Evolutionary conservation across 2,797 vertebrate species (phyloP).

Genomic region (Crossoptilon crossoptilon): DNA sequence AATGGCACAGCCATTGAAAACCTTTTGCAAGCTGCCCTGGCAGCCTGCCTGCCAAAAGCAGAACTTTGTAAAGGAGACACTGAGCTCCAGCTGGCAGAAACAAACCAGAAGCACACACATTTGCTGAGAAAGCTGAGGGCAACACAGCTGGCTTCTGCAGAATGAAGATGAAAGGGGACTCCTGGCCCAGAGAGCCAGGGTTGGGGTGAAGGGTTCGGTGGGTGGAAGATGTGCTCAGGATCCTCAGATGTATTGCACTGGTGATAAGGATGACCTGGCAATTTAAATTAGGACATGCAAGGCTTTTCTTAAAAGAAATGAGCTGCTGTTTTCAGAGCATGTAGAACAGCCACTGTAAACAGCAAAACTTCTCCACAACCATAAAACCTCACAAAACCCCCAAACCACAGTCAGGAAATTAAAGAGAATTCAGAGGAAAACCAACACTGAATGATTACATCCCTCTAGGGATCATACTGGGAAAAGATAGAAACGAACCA

Average conservation of each 20-base stretch:
- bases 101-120: background rate
- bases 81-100: conserved; percentile 56
- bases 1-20: conserved; percentile 29
- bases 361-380: conserved; percentile 18
- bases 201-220: fast-evolving
- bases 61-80: conserved; percentile 21
- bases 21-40: background rate
- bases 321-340: conserved; percentile 23
- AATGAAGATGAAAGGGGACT: background rate
- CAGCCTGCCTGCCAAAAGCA: conserved; percentile 16
- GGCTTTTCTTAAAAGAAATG: conserved; percentile 52
- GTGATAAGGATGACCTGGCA: background rate
- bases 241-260: background rate
- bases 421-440: conserved; percentile 56
- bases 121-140: background rate
- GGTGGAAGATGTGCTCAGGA: background rate
- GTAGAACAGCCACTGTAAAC: conserved; percentile 34
- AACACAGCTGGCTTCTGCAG: background rate
- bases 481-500: conserved; percentile 54
- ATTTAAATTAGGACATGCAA: conserved; percentile 36
- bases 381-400: conserved; percentile 36
- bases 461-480: conserved; percentile 58
- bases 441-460: conserved; percentile 8
- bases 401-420: conserved; percentile 67
- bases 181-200: background rate